Percentiles rank a stretch among this genome's conserved stretches.
Evolutionary conservation across 2,797 vertebrate species (phyloP).

Genomic region (Sebastolobus altivelis): DNA sequence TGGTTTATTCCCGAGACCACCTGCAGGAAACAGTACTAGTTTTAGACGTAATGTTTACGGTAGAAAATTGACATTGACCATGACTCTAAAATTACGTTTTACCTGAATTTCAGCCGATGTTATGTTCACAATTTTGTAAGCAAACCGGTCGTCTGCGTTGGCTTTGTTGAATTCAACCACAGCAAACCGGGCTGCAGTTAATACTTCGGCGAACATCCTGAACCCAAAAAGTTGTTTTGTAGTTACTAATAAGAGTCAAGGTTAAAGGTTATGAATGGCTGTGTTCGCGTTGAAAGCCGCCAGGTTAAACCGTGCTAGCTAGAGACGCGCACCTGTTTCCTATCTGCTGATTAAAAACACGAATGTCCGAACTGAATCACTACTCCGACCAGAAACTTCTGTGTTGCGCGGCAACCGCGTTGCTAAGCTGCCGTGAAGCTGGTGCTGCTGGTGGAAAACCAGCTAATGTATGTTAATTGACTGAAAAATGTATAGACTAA

Average conservation of each 20-base stretch:
- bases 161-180: constrained; percentile 52
- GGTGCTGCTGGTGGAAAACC: constrained; percentile 30
- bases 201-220: constrained; percentile 18
- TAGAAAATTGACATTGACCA: not conserved
- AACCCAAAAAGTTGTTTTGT: not conserved
- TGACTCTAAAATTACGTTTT: not conserved
- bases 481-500: not conserved
- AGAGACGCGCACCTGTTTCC: constrained; percentile 45
- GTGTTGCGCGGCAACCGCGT: constrained; percentile 52
- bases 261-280: accelerated
- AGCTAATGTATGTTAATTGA: not conserved
- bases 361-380: not conserved
- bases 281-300: not conserved
- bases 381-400: constrained; percentile 26
- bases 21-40: constrained; percentile 14
- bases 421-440: constrained; percentile 52
- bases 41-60: not conserved
- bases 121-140: constrained; percentile 45
- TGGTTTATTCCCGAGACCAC: constrained; percentile 62
- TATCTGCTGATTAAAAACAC: constrained; percentile 24
- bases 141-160: constrained; percentile 6
- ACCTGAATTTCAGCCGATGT: constrained; percentile 65
- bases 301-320: not conserved
- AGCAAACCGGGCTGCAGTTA: constrained; percentile 47
- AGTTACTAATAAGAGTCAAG: accelerated